Percentiles rank a stretch among this genome's conserved stretches.
Evolutionary conservation across 1,140 invertebrate species (phyloP).

Genomic region (Cephus cinctus): DNA sequence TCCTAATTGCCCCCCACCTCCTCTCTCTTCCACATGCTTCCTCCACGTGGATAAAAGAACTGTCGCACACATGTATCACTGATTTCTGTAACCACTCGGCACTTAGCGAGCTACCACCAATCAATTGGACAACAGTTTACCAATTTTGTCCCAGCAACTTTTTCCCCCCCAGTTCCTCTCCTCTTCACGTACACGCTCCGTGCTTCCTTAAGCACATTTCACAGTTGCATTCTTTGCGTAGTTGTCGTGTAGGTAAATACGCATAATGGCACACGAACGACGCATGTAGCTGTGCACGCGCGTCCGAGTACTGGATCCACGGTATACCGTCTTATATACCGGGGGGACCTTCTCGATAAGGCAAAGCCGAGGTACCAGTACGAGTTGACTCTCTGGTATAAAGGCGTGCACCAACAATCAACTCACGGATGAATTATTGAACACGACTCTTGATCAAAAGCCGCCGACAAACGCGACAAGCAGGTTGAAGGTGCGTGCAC

Average conservation of each 20-base stretch:
- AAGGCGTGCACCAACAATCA: slow-evolving; percentile 30
- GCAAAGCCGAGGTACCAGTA: slow-evolving; percentile 8
- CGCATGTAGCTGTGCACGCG: neutral
- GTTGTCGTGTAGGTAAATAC: slow-evolving; percentile 18
- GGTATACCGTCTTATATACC: too few relatives aligned
- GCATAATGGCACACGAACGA: neutral
- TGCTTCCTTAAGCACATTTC: too few relatives aligned
- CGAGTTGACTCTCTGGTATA: slow-evolving; percentile 15
- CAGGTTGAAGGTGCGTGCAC: slow-evolving; percentile 24
- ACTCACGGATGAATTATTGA: slow-evolving; percentile 48
- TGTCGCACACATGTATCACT: too few relatives aligned
- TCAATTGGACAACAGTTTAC: too few relatives aligned
- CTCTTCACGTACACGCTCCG: too few relatives aligned
- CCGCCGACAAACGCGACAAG: slow-evolving; percentile 34
- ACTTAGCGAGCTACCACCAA: too few relatives aligned
- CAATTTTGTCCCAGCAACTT: too few relatives aligned
- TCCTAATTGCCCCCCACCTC: too few relatives aligned
- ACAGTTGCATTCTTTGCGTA: too few relatives aligned
- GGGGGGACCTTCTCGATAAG: slow-evolving; percentile 3
- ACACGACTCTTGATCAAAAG: slow-evolving; percentile 43
- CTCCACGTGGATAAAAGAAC: too few relatives aligned
- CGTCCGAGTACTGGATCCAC: neutral
- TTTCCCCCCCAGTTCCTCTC: neutral
- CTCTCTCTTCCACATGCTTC: too few relatives aligned
- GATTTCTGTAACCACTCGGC: too few relatives aligned